Evolutionary conservation across 2,888 invertebrate genomes (phyloP).

Genomic region (Anthoptus insignis): DNA sequence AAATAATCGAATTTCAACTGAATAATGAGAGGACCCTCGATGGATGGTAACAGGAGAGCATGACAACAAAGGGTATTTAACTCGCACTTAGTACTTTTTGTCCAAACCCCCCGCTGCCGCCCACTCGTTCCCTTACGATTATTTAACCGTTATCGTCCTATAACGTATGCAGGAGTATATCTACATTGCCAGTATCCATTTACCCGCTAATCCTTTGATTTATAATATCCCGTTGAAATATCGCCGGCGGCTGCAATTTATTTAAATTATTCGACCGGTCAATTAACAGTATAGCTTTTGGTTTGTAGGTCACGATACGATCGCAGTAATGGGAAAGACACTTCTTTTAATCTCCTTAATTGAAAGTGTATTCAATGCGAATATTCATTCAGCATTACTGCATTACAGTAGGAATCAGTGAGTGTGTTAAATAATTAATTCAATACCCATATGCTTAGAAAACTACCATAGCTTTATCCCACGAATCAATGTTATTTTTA

Average conservation of each 20-base stretch:
- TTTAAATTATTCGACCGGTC: slow-evolving; percentile 84
- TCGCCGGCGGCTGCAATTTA: slow-evolving; percentile 79
- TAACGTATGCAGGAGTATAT: slow-evolving; percentile 83
- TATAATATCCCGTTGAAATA: slow-evolving; percentile 81
- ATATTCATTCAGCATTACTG: too few species aligned
- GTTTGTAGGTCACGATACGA: slow-evolving; percentile 51
- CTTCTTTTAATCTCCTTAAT: slow-evolving; percentile 55
- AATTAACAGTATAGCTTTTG: slow-evolving; percentile 84
- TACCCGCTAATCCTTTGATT: slow-evolving; percentile 85
- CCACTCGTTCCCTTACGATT: slow-evolving; percentile 68
- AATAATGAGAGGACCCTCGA: slow-evolving; percentile 85
- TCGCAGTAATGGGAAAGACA: slow-evolving; percentile 58
- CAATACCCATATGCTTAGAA: too few species aligned
- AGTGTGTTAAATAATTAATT: too few species aligned
- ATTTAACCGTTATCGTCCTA: slow-evolving; percentile 83
- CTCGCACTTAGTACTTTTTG: slow-evolving; percentile 86
- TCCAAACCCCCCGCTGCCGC: slow-evolving; percentile 62
- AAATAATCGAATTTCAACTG: slow-evolving; percentile 86
- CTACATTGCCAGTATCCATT: slow-evolving; percentile 82
- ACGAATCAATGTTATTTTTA: too few species aligned
- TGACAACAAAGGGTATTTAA: slow-evolving; percentile 85
- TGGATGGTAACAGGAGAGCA: slow-evolving; percentile 77
- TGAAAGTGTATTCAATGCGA: slow-evolving; percentile 21
- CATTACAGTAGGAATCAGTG: too few species aligned
- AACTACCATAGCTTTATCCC: too few species aligned